Conservation (phyloP, 1,140 invertebrate species). For the Drosophila obscura region DNA sequence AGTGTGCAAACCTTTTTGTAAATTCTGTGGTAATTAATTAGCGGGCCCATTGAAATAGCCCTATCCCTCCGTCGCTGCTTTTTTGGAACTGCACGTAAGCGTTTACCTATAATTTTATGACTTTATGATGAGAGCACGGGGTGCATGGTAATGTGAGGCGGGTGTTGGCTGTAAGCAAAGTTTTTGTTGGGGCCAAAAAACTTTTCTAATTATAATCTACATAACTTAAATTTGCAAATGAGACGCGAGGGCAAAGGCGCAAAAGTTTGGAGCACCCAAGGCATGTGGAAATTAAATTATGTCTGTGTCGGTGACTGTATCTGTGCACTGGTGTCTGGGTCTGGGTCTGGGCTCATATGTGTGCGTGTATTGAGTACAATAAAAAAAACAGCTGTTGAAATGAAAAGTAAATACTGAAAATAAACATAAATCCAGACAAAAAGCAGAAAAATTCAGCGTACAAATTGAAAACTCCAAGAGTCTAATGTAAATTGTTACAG, state of each 20-base stretch:
- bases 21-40: conserved; percentile 76
- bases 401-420: conserved; percentile 56
- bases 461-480: conserved; percentile 45
- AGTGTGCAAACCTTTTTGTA: conserved; percentile 57
- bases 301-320: conserved; percentile 32
- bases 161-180: conserved; percentile 50
- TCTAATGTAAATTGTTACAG: conserved; percentile 50
- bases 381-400: conserved; percentile 66
- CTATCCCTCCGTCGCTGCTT: conserved; percentile 7
- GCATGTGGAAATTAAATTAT: conserved; percentile 79
- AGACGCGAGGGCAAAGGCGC: conserved; percentile 67
- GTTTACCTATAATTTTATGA: conserved; percentile 82
- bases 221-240: conserved; percentile 74
- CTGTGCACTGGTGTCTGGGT: conserved; percentile 13
- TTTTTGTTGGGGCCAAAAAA: conserved; percentile 64
- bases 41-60: conserved; percentile 52
- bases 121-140: conserved; percentile 51
- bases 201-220: conserved; percentile 82
- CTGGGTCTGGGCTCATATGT: conserved; percentile 14
- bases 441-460: conserved; percentile 32
- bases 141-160: conserved; percentile 15
- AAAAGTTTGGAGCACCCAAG: conserved; percentile 61
- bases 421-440: conserved; percentile 4
- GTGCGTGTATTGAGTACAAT: neutral
- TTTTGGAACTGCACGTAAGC: conserved; percentile 72